These are phyloP conservation scores for Echinometra lucunter DNA, from an alignment of 53 echinoderm and acorn worm species.

Conservation along the genomic window DNA sequence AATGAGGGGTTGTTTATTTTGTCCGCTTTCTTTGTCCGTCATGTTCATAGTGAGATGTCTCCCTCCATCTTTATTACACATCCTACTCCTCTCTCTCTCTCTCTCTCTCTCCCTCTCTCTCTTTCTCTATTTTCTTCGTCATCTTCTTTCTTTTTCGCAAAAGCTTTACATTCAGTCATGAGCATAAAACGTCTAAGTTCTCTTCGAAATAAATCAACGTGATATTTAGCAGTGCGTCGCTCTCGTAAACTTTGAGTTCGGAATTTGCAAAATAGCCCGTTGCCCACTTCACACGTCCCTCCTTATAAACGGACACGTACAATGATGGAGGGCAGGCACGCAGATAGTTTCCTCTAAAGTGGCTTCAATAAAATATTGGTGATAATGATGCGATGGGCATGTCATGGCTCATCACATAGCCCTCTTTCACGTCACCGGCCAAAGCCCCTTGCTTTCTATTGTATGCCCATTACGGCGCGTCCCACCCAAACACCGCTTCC, in stretches of 20 bases:
- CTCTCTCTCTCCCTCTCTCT: not conserved
- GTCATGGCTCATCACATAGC: not conserved
- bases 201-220: not conserved
- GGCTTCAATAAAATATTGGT: constrained; percentile 11
- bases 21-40: no score
- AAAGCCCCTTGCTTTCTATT: not conserved
- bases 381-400: constrained; percentile 33
- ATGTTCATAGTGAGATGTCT: no score
- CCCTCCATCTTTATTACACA: not conserved
- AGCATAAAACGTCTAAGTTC: constrained; percentile 4
- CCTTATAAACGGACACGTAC: not conserved
- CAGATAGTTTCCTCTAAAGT: not conserved
- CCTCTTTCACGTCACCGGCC: not conserved
- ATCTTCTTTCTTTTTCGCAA: no score
- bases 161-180: not conserved
- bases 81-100: not conserved
- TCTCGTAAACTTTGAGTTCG: constrained; percentile 27
- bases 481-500: not conserved
- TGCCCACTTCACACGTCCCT: constrained; percentile 18
- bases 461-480: not conserved
- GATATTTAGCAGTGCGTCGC: not conserved
- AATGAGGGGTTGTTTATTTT: no score
- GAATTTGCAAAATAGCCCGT: constrained; percentile 13
- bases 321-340: not conserved
- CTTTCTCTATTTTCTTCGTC: not conserved